Conservation (phyloP, 2,888 invertebrate genomes). For the Callyntrura sp. region DNA sequence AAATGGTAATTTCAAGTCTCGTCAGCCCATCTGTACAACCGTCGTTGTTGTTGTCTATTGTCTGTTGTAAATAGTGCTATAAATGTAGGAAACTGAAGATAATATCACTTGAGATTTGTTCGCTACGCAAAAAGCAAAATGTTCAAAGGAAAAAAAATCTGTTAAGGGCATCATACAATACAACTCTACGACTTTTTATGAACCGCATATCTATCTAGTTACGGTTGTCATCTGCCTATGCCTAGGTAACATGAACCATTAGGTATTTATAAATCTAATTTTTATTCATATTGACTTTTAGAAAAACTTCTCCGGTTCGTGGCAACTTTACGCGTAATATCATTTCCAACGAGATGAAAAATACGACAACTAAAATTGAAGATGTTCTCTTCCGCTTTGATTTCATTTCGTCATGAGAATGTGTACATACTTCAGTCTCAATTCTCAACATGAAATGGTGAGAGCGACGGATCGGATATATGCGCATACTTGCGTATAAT, state of each 20-base stretch:
- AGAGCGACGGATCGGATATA: neutral
- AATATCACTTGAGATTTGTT: no score
- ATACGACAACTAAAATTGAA: neutral
- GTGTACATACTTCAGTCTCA: neutral
- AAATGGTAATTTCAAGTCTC: no score
- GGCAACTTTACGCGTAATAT: neutral
- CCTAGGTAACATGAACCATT: neutral
- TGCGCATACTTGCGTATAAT: neutral
- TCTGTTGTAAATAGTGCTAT: no score
- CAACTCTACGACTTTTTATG: no score
- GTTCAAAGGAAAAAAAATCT: no score
- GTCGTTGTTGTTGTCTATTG: no score
- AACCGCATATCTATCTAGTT: no score
- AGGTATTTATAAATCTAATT: slow-evolving; percentile 14
- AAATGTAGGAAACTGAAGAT: no score
- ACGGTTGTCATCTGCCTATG: no score
- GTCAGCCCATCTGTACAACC: no score
- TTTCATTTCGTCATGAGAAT: neutral
- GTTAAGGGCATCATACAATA: no score
- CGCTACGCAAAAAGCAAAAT: no score
- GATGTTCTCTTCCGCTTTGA: neutral
- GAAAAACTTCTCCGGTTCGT: neutral
- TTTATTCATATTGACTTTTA: slow-evolving; percentile 2
- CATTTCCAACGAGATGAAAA: neutral
- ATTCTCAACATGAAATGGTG: neutral